Evolutionary conservation across 2,797 vertebrate genomes (phyloP), one percentile per base, ranked within the genome.

Genomic region (Bovichtus diacanthus): DNA sequence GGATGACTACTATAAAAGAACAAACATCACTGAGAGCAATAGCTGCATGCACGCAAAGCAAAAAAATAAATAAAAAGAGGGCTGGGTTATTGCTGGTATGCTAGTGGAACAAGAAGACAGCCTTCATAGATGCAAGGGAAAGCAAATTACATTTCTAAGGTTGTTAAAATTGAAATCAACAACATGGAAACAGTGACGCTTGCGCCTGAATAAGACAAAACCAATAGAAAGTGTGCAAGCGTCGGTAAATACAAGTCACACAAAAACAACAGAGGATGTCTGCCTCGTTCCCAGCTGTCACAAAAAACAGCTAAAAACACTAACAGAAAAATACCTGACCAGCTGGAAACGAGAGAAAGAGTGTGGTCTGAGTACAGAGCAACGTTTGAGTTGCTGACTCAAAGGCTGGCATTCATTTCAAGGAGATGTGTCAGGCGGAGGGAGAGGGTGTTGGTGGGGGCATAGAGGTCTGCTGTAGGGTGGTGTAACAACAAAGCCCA

Each of bases 391-490:
- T 76, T 87, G 88, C 88, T 90, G 88, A 92, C 78, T 92, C 88
- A 89, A 89, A 86, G 70, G 70, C 72, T 81, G 86, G 81, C 80
- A 85, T 89, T 90, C 81, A 80, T 89, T 88, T 88, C 85, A 83
- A 82, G 83, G 68, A 82, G 63, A 86, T 68, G 85, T 85, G 87
- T 90, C 82, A 88, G 80, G 76, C 21, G 0, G 81, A 75, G 59
- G 59, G 66, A 76, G 72, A 77, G 71, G 66, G 80, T 78, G 86
- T 21, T 63, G 76, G 63, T 68, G 68, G 79, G 79, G 88, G 74
- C 85, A 75, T 1, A 34, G 62, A 89, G 89, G 88, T 88, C 83
- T 84, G 91, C 82, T 88, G 64, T 72, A 76, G 84, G 90, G 76
- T 82, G 87, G 74, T 89, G 85, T 85, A 90, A 87, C 87, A 90